Base-by-base conservation (phyloP, 2,113 vertebrate genomes). In the Petrocephalus zakoni region DNA sequence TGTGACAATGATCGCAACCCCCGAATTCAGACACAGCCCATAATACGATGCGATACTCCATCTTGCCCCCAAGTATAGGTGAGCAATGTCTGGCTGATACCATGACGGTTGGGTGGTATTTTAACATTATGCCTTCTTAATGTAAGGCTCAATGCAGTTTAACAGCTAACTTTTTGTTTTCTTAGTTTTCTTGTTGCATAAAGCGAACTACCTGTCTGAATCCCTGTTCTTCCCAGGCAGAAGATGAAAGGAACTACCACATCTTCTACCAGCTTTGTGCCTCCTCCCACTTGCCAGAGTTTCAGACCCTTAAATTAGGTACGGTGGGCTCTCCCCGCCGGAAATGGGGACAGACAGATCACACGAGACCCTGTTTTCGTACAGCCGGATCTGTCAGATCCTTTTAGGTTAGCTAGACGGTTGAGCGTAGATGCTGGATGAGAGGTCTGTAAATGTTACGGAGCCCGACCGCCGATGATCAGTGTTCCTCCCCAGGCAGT, bases 241-340 rank as follows among this genome's bases (percentile, higher is more conserved):
- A 99, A 87, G 98, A 99, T 49, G 98, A 99, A 93, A 97, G 98
- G 94, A 99, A 99, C 94, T 99, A 99, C 91, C 98, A 99, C 89
- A 96, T 99, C 93, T 99, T 99, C 95, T 99, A 99, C 93, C 98
- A 99, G 90, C 97, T 99, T 84, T 99, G 98, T 95, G 98, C 98
- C 89, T 99, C 97, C 86, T 95, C 97, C 89, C 94, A 97, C 87
- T 93, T 98, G 90, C 96, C 98, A 0, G 98, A 99, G 92, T 97
- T 97, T 93, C 97, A 97, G 94, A 94, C 89, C 83, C 96, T 99
- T 0, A 96, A 95, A 88, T 96, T 99, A 91, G 96, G 98, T 99
- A 97, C 9, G 53, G 29, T 34, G n/a, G 58, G 52, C 9, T 25
- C 87, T 34, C 46, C 46, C 55, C 42, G 13, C 52, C 4, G 52